Evolutionary conservation across 2,888 invertebrate species (phyloP), one percentile per base, ranked within the genome.

Genomic region (Parnassius orleans): DNA sequence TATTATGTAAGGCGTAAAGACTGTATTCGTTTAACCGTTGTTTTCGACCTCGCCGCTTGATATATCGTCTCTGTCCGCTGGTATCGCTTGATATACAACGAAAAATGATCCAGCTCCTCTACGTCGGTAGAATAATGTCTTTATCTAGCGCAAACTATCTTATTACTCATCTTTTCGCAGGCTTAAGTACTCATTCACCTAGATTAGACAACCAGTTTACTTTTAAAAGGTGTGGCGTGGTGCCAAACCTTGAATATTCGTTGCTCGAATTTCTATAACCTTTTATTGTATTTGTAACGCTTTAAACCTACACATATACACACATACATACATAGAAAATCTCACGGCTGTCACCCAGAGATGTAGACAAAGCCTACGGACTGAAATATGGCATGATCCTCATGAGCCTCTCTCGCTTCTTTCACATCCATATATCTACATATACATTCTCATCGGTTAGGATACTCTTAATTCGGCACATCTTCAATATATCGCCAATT

Each of bases 51-150:
- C 65, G 57, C 60, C 63, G 53, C 61, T 71, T 84, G 82, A 84
- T 82, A 72, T 78, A 83, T 84, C 48, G 78, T 67, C 65, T 69
- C 79, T 81, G 84, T 84, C 80, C 80, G 81, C 75, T 75, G 68
- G 72, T 75, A 74, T 72, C 67, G 61, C 67, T 67, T 65, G 58
- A 33, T 61, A 66, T 60, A 64, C 69, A 70, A 75, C 76, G 80
- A 83, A 85, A 85, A 85, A 84, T 82, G 73, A 80, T 81, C 78
- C 74, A 69, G 70, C 61, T 72, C 70, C 68, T 73, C 74, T 70
- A 15, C 66, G 63, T 67, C 68, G 69, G 67, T 65, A 69, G 70
- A 76, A 77, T 75, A 79, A 79, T 70, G 77, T 80, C 80, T 82
- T 83, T 81, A 85, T 84, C 75, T 75, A 71, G 72, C 69, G 73